Evolutionary conservation across 2,888 invertebrate genomes (phyloP), one percentile per base, ranked within the genome.

Genomic region (Clepsis dumicolana): DNA sequence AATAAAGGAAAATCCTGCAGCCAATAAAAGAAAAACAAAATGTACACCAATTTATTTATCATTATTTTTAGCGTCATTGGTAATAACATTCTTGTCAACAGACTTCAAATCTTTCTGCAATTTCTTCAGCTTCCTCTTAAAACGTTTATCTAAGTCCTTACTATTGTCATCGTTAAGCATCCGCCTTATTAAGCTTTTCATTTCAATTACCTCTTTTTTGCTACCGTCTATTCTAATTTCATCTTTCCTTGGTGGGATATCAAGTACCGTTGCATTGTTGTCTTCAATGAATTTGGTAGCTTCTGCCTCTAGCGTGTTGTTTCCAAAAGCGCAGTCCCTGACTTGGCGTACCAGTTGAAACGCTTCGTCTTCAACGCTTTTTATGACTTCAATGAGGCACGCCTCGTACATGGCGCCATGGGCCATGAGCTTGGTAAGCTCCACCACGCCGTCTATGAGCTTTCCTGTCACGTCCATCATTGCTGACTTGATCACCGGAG

Each of bases 371-470:
- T 93, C 90, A 0, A 89, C 84, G 1, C 85, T 82, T 72, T 81
- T 88, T 21, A 92, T 83, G 0, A 93, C 93, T 83, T 93, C 93
- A 8, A 93, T 91, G 1, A 93, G 89, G 53, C 93, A 93, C 0
- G 93, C 93, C 77, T 93, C 93, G n/a, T 93, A 93, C 93, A 93
- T 93, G 0, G 93, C 93, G 2, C 93, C 92, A 29, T 93, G 93
- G 0, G 93, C 92, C 89, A 93, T 89, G 5, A 89, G 75, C 59
- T 92, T 93, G 0, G 92, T 91, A 1, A 93, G 75, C 1, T 85
- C 85, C 1, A 91, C 87, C 0, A 91, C 84, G 2, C 93, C 93
- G 14, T 88, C 85, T 12, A 91, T 84, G 1, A 93, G 77, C 54
- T 87, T 88, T 0, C 83, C 79, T 0, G 91, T 89, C 4, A 92